A percentile compares a stretch with the other conserved stretches of the same genome.
Evolutionary conservation across 2,888 invertebrate genomes (phyloP).

Genomic region (Sicus ferrugineus): DNA sequence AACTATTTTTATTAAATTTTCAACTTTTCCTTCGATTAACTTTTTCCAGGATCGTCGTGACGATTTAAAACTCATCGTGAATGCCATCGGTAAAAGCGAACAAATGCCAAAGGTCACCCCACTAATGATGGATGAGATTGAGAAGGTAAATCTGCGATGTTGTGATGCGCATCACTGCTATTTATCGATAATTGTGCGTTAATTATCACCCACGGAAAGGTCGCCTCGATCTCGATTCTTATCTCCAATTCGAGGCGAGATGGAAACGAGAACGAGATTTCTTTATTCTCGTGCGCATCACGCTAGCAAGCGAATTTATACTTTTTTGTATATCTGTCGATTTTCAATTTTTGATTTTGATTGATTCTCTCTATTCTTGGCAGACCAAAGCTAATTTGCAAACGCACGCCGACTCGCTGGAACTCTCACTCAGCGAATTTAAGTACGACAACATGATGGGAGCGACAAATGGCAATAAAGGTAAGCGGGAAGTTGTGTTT

Average conservation of each 20-base stretch:
- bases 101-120: constrained; percentile 59
- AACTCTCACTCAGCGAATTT: constrained; percentile 59
- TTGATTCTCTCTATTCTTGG: constrained; percentile 23
- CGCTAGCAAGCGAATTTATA: no score
- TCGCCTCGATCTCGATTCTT: no score
- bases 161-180: no score
- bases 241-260: background rate
- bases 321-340: no score
- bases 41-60: constrained; percentile 58
- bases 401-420: constrained; percentile 60
- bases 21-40: constrained; percentile 5
- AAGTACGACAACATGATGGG: constrained; percentile 44
- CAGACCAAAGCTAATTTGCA: constrained; percentile 63
- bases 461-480: constrained; percentile 47
- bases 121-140: constrained; percentile 61
- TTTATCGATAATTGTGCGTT: no score
- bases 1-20: background rate
- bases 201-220: no score
- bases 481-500: constrained; percentile 50
- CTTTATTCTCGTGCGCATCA: no score
- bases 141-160: no score
- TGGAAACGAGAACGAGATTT: no score
- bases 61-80: constrained; percentile 61
- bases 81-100: constrained; percentile 60
- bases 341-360: constrained; percentile 18